Evolutionary conservation across 2,797 vertebrate genomes (phyloP), one percentile per base, ranked within the genome.

Genomic region (Sardinella longiceps): DNA sequence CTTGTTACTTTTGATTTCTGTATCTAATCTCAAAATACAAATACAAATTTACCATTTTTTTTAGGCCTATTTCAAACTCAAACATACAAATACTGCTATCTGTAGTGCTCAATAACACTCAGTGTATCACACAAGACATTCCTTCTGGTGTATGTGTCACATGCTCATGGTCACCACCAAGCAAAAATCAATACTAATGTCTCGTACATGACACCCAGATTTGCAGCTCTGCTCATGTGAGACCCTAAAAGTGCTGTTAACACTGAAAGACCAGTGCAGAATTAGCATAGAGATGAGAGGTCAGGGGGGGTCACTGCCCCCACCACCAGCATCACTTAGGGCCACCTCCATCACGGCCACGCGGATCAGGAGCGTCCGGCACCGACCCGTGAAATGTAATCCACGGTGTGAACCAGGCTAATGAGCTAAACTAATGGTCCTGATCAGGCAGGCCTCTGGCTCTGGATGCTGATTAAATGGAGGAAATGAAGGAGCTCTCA

Each of bases 381-480:
- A 82, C 83, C 92, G 89, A 90, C 86, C 91, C 90, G 82, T 88
- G 88, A 92, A 93, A 92, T 92, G 80, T 87, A 89, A 88, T 91
- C 90, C 87, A 89, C 33, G 80, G 82, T 53, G 86, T 88, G 81
- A 86, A 89, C 46, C 82, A 30, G 81, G 58, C 87, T 90, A 90
- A 91, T 88, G 88, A 92, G 87, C 87, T 89, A 85, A 74, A 84
- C 80, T 90, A 86, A 90, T 87, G 88, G 81, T 81, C 81, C 86
- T 87, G 83, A 87, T 77, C 70, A 80, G 85, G 20, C 33, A 43
- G 70, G 33, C 63, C 5, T 12, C 28, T 20, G 70, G 70, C 20
- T 77, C 33, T 77, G 37, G 33, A 43, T 18, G 33, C 15, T 43
- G 70, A 77, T 77, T 77, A 43, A 20, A 77, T 0, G 33, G 37